Conservation (phyloP, 2,888 invertebrate genomes). For the Chironomus tentans region DNA sequence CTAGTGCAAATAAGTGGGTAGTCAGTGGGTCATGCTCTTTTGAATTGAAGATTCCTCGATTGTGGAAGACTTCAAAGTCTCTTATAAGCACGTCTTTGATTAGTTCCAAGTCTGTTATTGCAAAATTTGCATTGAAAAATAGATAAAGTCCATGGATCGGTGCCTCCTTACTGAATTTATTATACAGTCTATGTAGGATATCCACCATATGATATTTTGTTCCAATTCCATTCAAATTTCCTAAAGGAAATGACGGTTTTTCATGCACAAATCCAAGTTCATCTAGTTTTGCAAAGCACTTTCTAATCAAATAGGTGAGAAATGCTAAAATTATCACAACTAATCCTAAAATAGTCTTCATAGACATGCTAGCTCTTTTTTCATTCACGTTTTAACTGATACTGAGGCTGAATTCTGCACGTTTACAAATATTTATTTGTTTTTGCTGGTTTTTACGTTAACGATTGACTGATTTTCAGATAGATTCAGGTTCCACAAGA, state of each 20-base stretch:
- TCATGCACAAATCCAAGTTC: not conserved
- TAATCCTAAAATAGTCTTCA: too few relatives aligned
- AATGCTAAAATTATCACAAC: not conserved
- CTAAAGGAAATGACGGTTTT: not conserved
- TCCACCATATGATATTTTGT: not conserved
- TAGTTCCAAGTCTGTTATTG: constrained; percentile 35
- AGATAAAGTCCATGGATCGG: constrained; percentile 6
- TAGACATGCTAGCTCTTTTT: too few relatives aligned
- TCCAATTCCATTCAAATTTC: constrained; percentile 17
- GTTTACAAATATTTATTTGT: too few relatives aligned
- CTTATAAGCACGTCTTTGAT: constrained; percentile 36
- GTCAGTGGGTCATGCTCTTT: constrained; percentile 38
- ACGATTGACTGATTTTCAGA: too few relatives aligned
- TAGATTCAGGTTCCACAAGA: too few relatives aligned
- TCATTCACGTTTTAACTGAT: too few relatives aligned
- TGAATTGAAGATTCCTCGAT: constrained; percentile 34
- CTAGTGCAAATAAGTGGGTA: constrained; percentile 36
- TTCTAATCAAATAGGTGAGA: not conserved
- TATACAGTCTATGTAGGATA: not conserved
- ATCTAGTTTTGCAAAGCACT: not conserved
- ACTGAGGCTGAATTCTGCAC: too few relatives aligned
- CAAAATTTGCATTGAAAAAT: constrained; percentile 24
- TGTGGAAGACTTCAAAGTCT: constrained; percentile 39
- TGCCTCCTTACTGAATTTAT: constrained; percentile 17
- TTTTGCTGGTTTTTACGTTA: too few relatives aligned